These are phyloP conservation scores for Drymodes brunneopygia DNA, from an alignment of 2,113 vertebrate genomes.

Conservation along the genomic window DNA sequence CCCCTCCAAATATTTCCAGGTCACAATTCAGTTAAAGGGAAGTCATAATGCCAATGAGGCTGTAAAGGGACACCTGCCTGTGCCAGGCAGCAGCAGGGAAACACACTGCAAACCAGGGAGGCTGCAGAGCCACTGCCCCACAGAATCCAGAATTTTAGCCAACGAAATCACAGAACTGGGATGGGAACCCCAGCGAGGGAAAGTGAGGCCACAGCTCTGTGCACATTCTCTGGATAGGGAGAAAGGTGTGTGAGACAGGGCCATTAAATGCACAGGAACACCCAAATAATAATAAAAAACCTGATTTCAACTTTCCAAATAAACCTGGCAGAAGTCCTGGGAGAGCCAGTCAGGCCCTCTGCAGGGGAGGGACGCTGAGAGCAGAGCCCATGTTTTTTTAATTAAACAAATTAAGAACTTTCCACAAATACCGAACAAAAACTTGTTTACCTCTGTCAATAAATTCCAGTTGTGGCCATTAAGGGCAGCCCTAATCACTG, in stretches of 20 bases:
- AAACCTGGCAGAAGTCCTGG: background rate
- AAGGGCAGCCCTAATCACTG: background rate
- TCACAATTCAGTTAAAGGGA: background rate
- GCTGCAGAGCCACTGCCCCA: background rate
- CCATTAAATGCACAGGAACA: background rate
- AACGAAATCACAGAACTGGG: background rate
- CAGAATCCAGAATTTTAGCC: background rate
- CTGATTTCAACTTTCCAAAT: background rate
- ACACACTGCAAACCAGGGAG: background rate
- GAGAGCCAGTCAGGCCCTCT: background rate
- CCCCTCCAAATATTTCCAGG: fast-evolving
- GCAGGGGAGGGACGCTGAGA: background rate
- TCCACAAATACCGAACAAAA: background rate
- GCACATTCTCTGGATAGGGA: background rate
- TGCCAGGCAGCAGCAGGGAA: background rate
- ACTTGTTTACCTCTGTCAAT: background rate
- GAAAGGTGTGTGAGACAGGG: background rate
- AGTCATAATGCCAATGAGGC: fast-evolving
- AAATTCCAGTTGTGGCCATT: background rate
- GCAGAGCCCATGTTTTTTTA: background rate
- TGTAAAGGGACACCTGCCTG: background rate
- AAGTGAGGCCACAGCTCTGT: background rate
- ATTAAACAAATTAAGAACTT: background rate
- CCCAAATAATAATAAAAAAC: background rate
- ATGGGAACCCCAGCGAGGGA: background rate